These are phyloP conservation scores for Belgica antarctica DNA, from an alignment of 2,888 invertebrate species.

Conservation along the genomic window DNA sequence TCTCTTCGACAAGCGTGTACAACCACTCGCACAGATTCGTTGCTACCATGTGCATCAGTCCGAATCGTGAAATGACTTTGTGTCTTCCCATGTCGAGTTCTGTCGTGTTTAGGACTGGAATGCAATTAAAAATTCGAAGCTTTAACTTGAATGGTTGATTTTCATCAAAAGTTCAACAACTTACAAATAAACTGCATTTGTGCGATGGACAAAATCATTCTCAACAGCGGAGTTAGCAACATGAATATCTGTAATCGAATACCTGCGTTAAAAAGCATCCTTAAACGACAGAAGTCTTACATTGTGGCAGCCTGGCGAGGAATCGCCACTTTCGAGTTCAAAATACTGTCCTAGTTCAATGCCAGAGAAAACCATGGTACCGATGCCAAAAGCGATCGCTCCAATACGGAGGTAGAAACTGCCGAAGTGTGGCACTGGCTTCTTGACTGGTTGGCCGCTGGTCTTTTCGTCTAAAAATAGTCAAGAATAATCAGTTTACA, in stretches of 20 bases:
- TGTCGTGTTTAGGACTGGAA: slow-evolving; percentile 76
- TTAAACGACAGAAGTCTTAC: no score
- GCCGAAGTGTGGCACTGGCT: slow-evolving; percentile 64
- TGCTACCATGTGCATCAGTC: slow-evolving; percentile 87
- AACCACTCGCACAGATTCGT: slow-evolving; percentile 93
- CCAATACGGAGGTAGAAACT: slow-evolving; percentile 85
- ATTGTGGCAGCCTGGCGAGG: slow-evolving; percentile 5
- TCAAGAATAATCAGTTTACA: no score
- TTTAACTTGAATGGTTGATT: slow-evolving; percentile 54
- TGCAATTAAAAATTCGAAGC: slow-evolving; percentile 68
- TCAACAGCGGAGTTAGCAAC: slow-evolving; percentile 77
- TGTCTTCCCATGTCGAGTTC: slow-evolving; percentile 65
- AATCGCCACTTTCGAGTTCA: slow-evolving; percentile 59
- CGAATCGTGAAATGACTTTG: slow-evolving; percentile 76
- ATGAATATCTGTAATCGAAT: slow-evolving; percentile 53
- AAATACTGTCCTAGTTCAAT: slow-evolving; percentile 74
- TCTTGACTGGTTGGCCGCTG: slow-evolving; percentile 52
- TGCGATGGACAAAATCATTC: slow-evolving; percentile 79
- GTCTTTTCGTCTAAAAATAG: slow-evolving; percentile 51
- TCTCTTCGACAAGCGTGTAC: slow-evolving; percentile 81
- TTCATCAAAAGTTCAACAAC: not conserved
- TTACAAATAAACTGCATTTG: slow-evolving; percentile 83
- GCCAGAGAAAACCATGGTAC: slow-evolving; percentile 70
- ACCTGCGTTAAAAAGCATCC: no score
- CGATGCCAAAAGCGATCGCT: slow-evolving; percentile 63